A percentile compares a stretch with the other conserved stretches of the same genome.
phyloP scores from a whole-genome alignment of 1,140 invertebrate genomes.

The Lordiphosa clarofinis region DNA sequence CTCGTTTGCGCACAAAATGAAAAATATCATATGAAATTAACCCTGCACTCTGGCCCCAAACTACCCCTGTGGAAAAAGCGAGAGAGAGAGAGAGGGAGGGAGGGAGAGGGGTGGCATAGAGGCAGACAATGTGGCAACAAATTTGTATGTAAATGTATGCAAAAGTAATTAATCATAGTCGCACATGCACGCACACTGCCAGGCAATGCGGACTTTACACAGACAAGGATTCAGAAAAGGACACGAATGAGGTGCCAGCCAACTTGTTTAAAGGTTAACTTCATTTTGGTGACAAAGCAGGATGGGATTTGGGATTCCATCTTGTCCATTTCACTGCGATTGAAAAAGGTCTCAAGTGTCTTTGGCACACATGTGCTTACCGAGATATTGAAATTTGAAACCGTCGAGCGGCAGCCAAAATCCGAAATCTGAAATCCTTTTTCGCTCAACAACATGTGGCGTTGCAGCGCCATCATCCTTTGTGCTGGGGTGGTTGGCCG shows the following conservation, averaged over 20 bases:
- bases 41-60: constrained; percentile 41
- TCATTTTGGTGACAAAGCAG: constrained; percentile 56
- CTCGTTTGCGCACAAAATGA: constrained; percentile 66
- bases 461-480: constrained; percentile 26
- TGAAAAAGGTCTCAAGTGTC: constrained; percentile 27
- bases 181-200: constrained; percentile 64
- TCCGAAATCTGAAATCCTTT: constrained; percentile 6
- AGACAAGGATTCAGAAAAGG: constrained; percentile 27
- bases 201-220: constrained; percentile 57
- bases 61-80: constrained; percentile 40
- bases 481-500: constrained; percentile 10
- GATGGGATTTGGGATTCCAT: constrained; percentile 21
- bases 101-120: constrained; percentile 13
- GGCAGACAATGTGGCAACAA: constrained; percentile 78
- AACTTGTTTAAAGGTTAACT: constrained; percentile 73
- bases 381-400: constrained; percentile 46
- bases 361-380: constrained; percentile 21
- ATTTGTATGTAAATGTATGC: constrained; percentile 79
- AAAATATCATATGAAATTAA: constrained; percentile 75
- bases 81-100: constrained; percentile 8
- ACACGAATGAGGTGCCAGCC: constrained; percentile 34
- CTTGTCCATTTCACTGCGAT: not conserved
- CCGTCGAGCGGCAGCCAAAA: constrained; percentile 4
- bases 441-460: constrained; percentile 39
- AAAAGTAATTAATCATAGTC: constrained; percentile 79